Base-by-base conservation (phyloP, 2,797 vertebrate genomes). In the Cetoscarus ocellatus region DNA sequence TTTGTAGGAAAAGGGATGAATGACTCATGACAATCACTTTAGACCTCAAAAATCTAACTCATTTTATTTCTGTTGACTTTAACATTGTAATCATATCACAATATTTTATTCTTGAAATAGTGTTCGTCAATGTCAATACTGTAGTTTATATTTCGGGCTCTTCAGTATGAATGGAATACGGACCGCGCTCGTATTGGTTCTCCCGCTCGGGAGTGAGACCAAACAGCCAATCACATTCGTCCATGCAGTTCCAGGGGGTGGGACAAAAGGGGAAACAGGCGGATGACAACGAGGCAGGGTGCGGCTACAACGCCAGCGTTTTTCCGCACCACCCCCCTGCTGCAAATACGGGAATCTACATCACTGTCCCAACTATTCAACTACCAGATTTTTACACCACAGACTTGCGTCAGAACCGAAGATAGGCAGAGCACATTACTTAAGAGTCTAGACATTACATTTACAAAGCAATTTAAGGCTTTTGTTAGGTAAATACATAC, bases 121-220 rank as follows among this genome's bases (percentile, higher is more conserved):
- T 27, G 27, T 2, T 2, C 27, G 27, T 6, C 0, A 5, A 17
- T 9, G 3, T 17, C 9, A 0, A 6, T 1, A 0, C 47, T 50
- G 6, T 14, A 14, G 4, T 65, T 78, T 40, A 15, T 53, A 8
- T 70, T 55, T 67, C 0, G 8, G 8, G 12, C 1, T 1, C 27
- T 27, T 27, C 27, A 4, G 10, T 3, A 71, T 88, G 77, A 89
- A 71, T 79, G 86, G 39, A 74, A 82, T 67, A 66, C 84, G 79
- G 78, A 84, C 77, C 7, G 38, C 9, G 8, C 5, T 58, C 6
- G 61, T 58, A 92, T 91, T 91, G 90, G 90, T 45, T 72, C 3
- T 44, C 63, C 15, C 8, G 15, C 3, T 10, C 11, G 7, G n/a
- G 6, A 60, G 42, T 15, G 59, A 27, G 19, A n/a, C 7, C 9